These are phyloP conservation scores for Brenthis ino DNA, from an alignment of 2,888 invertebrate genomes.

Conservation along the genomic window DNA sequence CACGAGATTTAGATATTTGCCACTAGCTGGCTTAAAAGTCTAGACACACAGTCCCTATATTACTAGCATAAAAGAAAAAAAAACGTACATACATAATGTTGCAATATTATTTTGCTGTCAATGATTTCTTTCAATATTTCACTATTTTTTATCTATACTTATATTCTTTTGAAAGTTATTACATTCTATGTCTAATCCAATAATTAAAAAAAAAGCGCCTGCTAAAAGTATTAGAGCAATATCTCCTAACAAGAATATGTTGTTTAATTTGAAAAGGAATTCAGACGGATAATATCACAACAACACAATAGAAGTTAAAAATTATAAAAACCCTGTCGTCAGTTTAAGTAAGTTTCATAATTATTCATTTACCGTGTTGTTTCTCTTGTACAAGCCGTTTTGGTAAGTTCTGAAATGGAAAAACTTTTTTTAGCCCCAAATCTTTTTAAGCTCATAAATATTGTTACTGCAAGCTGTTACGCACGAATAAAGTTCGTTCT, in stretches of 20 bases:
- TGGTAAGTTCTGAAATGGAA: conserved; percentile 68
- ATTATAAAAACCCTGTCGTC: too few species aligned
- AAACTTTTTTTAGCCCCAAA: conserved; percentile 76
- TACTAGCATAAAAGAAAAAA: too few species aligned
- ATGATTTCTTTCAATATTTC: too few species aligned
- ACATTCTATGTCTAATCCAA: neutral
- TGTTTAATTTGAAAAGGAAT: conserved; percentile 1
- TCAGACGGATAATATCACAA: neutral
- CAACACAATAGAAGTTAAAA: neutral
- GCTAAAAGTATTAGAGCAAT: conserved; percentile 3
- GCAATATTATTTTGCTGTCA: too few species aligned
- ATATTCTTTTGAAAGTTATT: too few species aligned
- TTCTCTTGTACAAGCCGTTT: conserved; percentile 31
- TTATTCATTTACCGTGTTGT: conserved; percentile 40
- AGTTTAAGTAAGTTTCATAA: conserved; percentile 11
- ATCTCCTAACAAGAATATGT: neutral
- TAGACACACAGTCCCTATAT: too few species aligned
- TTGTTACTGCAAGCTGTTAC: conserved; percentile 78
- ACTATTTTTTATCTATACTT: too few species aligned
- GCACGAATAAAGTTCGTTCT: conserved; percentile 67
- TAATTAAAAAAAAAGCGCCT: neutral
- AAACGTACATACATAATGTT: too few species aligned
- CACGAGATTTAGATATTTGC: too few species aligned
- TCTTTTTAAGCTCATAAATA: conserved; percentile 72
- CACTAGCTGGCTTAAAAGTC: too few species aligned